Evolutionary conservation across 2,888 invertebrate species (phyloP).

Genomic region (Abscondita cerata): DNA sequence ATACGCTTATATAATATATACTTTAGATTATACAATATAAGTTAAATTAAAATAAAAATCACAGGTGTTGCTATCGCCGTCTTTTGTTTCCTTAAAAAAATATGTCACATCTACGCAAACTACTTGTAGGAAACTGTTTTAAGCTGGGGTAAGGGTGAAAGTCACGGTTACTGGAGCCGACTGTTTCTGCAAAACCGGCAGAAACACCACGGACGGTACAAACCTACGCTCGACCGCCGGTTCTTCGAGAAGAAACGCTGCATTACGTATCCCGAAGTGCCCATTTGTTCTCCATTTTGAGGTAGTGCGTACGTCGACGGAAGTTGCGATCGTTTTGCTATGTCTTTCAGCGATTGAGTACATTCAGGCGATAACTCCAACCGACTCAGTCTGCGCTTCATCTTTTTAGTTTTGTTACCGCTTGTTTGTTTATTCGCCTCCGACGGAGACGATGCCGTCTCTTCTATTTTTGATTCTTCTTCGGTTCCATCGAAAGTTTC

Average conservation of each 20-base stretch:
- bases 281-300: slow-evolving; percentile 49
- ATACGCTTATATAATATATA: slow-evolving; percentile 45
- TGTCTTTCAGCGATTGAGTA: slow-evolving; percentile 61
- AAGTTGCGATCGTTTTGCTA: slow-evolving; percentile 63
- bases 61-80: slow-evolving; percentile 63
- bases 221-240: slow-evolving; percentile 64
- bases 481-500: slow-evolving; percentile 50
- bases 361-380: slow-evolving; percentile 57
- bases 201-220: slow-evolving; percentile 90
- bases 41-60: slow-evolving; percentile 61
- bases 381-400: slow-evolving; percentile 45
- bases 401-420: slow-evolving; percentile 56
- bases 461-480: slow-evolving; percentile 50
- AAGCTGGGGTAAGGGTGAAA: slow-evolving; percentile 93
- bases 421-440: slow-evolving; percentile 36
- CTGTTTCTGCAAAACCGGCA: slow-evolving; percentile 90
- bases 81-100: slow-evolving; percentile 55
- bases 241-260: slow-evolving; percentile 90
- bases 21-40: slow-evolving; percentile 54
- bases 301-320: slow-evolving; percentile 74
- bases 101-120: slow-evolving; percentile 56
- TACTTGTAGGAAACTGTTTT: slow-evolving; percentile 57
- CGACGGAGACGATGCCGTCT: slow-evolving; percentile 39
- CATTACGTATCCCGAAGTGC: slow-evolving; percentile 72
- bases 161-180: slow-evolving; percentile 87